A percentile compares a stretch with the other conserved stretches of the same genome.
These are phyloP conservation scores for Chloroclysta siterata DNA, from an alignment of 2,888 invertebrate species.

Conservation along the genomic window DNA sequence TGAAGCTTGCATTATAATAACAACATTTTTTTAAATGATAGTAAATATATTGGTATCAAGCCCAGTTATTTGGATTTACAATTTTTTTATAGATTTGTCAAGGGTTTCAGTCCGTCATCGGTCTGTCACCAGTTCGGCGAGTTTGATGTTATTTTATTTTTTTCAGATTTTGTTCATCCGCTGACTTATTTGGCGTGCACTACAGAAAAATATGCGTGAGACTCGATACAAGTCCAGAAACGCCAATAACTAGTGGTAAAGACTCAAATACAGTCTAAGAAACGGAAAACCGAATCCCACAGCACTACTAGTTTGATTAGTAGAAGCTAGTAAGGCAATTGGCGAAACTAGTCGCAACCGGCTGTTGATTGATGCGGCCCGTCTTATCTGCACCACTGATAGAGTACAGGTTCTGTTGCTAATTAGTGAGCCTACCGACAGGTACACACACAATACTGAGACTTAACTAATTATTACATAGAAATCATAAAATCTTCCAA, in stretches of 20 bases:
- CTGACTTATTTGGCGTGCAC: too few species aligned
- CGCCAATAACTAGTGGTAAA: background rate
- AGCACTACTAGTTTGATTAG: slow-evolving; percentile 1
- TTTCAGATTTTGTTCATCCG: too few species aligned
- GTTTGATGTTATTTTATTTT: too few species aligned
- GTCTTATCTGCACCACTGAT: slow-evolving; percentile 21
- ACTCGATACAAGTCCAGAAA: background rate
- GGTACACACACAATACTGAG: slow-evolving; percentile 18
- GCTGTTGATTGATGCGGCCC: slow-evolving; percentile 20
- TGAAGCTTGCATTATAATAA: background rate
- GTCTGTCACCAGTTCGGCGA: too few species aligned
- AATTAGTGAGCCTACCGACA: slow-evolving; percentile 26
- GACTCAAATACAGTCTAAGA: background rate
- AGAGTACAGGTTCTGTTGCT: slow-evolving; percentile 22
- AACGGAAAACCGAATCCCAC: background rate
- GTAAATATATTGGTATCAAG: too few species aligned
- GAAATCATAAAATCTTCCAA: too few species aligned
- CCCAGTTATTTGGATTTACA: too few species aligned
- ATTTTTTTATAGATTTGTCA: too few species aligned
- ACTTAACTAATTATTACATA: background rate
- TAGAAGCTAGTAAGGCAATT: slow-evolving; percentile 11
- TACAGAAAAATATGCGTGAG: background rate
- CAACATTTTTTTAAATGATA: too few species aligned
- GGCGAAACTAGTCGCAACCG: slow-evolving; percentile 11
- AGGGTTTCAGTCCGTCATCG: too few species aligned